Conservation (phyloP, 2,797 vertebrate species). For the Sebastes iracundus region DNA sequence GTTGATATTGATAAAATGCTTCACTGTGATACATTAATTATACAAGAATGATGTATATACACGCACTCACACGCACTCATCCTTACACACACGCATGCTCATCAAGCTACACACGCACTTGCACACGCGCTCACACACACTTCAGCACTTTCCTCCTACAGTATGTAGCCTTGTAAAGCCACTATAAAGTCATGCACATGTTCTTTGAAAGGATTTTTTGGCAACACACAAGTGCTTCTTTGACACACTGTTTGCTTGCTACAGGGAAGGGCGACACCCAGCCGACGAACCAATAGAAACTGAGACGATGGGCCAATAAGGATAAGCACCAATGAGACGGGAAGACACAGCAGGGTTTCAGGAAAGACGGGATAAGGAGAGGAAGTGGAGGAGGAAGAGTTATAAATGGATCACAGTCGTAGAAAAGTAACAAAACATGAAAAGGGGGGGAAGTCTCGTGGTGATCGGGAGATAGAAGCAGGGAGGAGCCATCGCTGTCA, state of each 20-base stretch:
- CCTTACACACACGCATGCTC: conserved; percentile 57
- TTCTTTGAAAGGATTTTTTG: conserved; percentile 84
- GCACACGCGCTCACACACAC: conserved; percentile 22
- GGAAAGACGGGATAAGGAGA: conserved; percentile 26
- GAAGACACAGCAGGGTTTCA: conserved; percentile 62
- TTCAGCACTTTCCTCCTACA: conserved; percentile 69
- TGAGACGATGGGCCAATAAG: conserved; percentile 59
- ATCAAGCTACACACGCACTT: conserved; percentile 47
- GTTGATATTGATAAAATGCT: conserved; percentile 77
- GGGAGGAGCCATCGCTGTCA: conserved; percentile 76
- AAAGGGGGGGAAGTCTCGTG: conserved; percentile 70
- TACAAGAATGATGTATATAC: conserved; percentile 81
- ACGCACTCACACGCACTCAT: conserved; percentile 28
- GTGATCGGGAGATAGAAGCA: conserved; percentile 83
- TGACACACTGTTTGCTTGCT: conserved; percentile 82
- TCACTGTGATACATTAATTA: conserved; percentile 80
- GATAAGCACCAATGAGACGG: conserved; percentile 70
- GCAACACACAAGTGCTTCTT: conserved; percentile 84
- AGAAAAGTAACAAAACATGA: conserved; percentile 76
- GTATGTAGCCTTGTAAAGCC: conserved; percentile 75
- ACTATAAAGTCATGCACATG: conserved; percentile 82
- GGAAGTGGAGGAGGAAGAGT: conserved; percentile 49
- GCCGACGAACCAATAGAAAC: conserved; percentile 68
- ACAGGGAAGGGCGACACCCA: conserved; percentile 72
- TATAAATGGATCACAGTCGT: conserved; percentile 71